Evolutionary conservation across 2,113 vertebrate genomes (phyloP), one percentile per base, ranked within the genome.

Genomic region (Phrynosoma blainvillii): DNA sequence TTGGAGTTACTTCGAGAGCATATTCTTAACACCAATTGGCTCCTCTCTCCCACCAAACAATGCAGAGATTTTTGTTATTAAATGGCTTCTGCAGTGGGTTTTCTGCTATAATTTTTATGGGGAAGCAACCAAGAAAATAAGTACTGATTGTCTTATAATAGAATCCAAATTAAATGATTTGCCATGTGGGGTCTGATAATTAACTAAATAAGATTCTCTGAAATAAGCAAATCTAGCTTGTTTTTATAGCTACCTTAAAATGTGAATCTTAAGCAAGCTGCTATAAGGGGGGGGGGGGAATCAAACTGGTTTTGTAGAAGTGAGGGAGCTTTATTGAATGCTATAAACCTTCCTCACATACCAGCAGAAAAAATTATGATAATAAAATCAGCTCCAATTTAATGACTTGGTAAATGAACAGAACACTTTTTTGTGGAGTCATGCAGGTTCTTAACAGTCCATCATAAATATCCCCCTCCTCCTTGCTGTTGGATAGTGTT

Each of bases 251-350:
- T 94, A 88, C 84, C 91, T 93, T 96, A 96, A 96, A 96, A 95
- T 94, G 92, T 95, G 95, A 96, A 94, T 96, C 94, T 96, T 97
- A 97, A 96, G 93, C 94, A 97, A 94, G 88, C 93, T 84, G 73
- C 86, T 94, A 88, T 88, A 90, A 89, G 91, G 54, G 94, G 94
- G 94, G 32, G 94, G 94, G 94, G 81, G 94, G 80, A 95, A 93
- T 91, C 89, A 94, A 94, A 88, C 79, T 89, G 76, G 87, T 68
- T 92, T 95, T 87, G 92, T 88, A 93, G 84, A 82, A 90, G 82
- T 92, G 84, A 90, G 54, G 91, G 89, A 88, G 84, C 87, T 95
- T 96, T 96, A 96, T 90, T 94, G 95, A 96, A 90, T 83, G 74
- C 86, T 89, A 88, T 96, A 96, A 95, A 95, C 90, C 87, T 93